Conservation (phyloP, 2,888 invertebrate genomes). For the Agrochola macilenta region DNA sequence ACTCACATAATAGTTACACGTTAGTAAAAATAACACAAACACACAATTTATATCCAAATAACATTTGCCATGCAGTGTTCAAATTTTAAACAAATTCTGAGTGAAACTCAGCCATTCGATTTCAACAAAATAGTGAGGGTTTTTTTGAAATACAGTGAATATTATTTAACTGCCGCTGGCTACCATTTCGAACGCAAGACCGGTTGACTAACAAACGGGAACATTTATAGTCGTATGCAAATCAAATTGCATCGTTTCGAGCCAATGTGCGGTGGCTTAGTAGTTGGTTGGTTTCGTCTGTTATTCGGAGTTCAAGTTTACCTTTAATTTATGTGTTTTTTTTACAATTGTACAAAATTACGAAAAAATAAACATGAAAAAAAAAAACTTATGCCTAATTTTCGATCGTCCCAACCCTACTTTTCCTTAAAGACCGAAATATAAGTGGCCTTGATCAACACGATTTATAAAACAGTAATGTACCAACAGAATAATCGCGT, state of each 20-base stretch:
- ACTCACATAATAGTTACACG: background rate
- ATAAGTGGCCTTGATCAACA: constrained; percentile 32
- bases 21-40: constrained; percentile 5
- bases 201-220: constrained; percentile 45
- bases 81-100: constrained; percentile 23
- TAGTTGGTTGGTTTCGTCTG: constrained; percentile 25
- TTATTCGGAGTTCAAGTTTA: background rate
- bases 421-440: constrained; percentile 6
- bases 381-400: background rate
- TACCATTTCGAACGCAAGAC: constrained; percentile 41
- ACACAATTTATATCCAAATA: constrained; percentile 17
- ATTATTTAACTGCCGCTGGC: constrained; percentile 40
- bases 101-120: constrained; percentile 13
- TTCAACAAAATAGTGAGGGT: constrained; percentile 28
- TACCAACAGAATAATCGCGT: constrained; percentile 42
- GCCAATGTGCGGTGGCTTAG: constrained; percentile 17
- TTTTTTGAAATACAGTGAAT: constrained; percentile 42
- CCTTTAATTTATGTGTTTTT: background rate
- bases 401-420: background rate
- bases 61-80: constrained; percentile 6
- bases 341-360: background rate
- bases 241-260: constrained; percentile 58
- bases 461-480: constrained; percentile 52
- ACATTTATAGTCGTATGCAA: constrained; percentile 62
- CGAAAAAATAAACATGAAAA: no score